A percentile compares a stretch with the other conserved stretches of the same genome.
These are phyloP conservation scores for Oreortyx pictus DNA, from an alignment of 2,797 vertebrate genomes.

Conservation along the genomic window DNA sequence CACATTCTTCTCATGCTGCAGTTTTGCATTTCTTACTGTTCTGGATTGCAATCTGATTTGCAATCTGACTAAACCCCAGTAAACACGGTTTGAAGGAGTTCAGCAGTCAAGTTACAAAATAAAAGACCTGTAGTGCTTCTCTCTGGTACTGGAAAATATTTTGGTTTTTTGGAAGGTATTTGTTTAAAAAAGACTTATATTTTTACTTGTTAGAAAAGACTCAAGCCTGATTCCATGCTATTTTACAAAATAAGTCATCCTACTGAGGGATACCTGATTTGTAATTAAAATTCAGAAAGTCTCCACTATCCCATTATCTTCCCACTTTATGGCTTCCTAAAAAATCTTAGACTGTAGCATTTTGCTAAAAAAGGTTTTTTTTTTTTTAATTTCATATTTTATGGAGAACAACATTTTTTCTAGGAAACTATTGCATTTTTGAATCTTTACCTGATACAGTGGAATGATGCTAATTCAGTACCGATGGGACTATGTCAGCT, in stretches of 20 bases:
- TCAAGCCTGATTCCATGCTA: neutral
- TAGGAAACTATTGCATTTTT: neutral
- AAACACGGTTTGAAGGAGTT: neutral
- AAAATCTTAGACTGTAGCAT: neutral
- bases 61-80: neutral
- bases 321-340: neutral
- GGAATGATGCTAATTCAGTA: neutral
- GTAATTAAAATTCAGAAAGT: neutral
- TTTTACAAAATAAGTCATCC: neutral
- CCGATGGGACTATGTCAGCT: neutral
- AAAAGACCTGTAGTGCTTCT: neutral
- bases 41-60: neutral
- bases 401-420: neutral
- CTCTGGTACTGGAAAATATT: neutral
- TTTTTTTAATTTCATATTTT: no score
- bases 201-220: neutral
- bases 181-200: neutral
- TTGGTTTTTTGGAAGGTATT: neutral
- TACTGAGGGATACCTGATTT: neutral
- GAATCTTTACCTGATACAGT: neutral
- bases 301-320: neutral
- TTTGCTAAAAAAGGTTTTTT: no score
- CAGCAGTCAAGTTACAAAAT: neutral
- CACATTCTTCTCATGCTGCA: slow-evolving; percentile 6
- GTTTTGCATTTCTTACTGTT: neutral